Conservation (phyloP, 2,797 vertebrate species). For the Argentina silus region DNA sequence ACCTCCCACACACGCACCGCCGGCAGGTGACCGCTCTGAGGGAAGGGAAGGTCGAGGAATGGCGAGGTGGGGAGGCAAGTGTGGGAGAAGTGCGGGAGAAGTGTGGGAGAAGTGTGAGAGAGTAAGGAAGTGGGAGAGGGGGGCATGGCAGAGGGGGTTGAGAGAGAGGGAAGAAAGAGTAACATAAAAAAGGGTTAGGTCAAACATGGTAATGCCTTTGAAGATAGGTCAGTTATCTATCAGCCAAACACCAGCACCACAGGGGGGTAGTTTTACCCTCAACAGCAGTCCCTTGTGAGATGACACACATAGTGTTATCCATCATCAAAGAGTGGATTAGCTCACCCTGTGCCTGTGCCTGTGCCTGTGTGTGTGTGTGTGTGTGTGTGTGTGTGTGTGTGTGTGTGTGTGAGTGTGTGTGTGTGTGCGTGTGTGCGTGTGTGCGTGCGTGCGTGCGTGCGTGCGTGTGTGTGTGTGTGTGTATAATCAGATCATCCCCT, state of each 20-base stretch:
- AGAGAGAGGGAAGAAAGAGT: background rate
- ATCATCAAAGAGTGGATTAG: conserved; percentile 35
- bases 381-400: conserved; percentile 17
- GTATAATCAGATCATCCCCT: background rate
- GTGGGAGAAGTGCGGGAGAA: background rate
- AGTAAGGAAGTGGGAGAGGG: background rate
- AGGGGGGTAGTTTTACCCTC: too few species aligned
- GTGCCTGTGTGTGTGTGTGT: conserved; percentile 14
- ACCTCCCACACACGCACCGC: conserved; percentile 93
- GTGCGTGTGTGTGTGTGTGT: background rate
- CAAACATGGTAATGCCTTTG: background rate
- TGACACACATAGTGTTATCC: background rate
- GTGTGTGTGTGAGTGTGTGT: background rate
- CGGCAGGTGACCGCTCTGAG: conserved; percentile 85
- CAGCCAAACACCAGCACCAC: background rate
- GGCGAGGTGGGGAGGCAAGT: conserved; percentile 11
- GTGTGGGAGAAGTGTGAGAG: background rate
- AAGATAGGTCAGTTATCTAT: background rate
- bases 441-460: too few species aligned
- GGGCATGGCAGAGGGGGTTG: background rate
- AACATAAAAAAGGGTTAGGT: background rate
- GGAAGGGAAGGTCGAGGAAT: background rate
- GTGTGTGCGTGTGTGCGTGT: background rate
- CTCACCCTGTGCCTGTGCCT: background rate
- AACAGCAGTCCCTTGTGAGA: background rate